Base-by-base conservation (phyloP, 2,888 invertebrate species). In the Enoplolaimus lenunculus region DNA sequence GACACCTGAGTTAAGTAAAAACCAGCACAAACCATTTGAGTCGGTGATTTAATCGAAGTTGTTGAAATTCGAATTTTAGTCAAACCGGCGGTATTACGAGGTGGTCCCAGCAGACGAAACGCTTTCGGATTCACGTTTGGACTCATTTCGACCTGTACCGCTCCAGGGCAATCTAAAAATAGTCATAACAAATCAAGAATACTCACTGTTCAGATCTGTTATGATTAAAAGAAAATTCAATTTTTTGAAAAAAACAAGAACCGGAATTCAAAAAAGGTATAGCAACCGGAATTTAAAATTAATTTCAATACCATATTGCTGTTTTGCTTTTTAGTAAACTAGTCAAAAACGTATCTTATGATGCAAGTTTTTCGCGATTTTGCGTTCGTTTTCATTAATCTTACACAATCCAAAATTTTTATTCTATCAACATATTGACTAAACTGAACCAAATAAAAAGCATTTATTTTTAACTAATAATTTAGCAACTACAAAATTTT, bases 111-210 rank as follows among this genome's bases (percentile, higher is more conserved):
- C 21, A 71, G 7, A 2, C 34, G 21, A 70, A 76, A 71, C 26
- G 68, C 68, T 1, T 26, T 7, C 33, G 68, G 21, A 60, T 34
- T 26, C 60, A 75, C 28, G 65, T 77, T 75, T 1, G 73, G 72
- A 65, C 73, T 71, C 26, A 76, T 34, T 60, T 77, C 77, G 33
- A 77, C 71, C 68, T 77, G 76, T 7, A 77, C 70, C 1, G 74
- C 72, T 2, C 74, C 67, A 7, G 76, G 75, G 3, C 60, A 34
- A 21, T 66, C 72, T 72, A 33, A 16, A 72, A 59, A 1, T 16
- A 62, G n/a, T n/a, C n/a, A n/a, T n/a, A n/a, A n/a, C n/a, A 64
- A 64, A 64, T 64, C 65, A n/a, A 16, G 21, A 57, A 21, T 57
- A 21, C 57, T 21, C 57, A 57, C 57, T 57, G 57, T 21, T 57